Percentiles rank a stretch among this genome's conserved stretches.
These are phyloP conservation scores for Petrolisthes manimaculis DNA, from an alignment of 2,888 invertebrate species.

Conservation along the genomic window DNA sequence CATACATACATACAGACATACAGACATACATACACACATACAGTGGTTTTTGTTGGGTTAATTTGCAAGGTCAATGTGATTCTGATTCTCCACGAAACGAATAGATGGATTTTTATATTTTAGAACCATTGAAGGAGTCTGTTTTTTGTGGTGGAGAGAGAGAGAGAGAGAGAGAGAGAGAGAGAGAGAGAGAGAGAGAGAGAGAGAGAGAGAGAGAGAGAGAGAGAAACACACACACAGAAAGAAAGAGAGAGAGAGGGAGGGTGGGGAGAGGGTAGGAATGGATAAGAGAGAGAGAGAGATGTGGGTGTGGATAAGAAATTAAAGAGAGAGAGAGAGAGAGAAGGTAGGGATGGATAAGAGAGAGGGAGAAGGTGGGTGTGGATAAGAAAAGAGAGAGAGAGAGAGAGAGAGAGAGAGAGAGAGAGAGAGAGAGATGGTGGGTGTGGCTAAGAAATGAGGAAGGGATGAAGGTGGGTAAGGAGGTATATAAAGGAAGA, in stretches of 20 bases:
- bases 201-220: background rate
- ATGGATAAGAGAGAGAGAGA: background rate
- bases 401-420: constrained; percentile 12
- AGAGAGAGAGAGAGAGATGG: background rate
- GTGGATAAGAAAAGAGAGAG: background rate
- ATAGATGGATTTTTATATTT: too few relatives aligned
- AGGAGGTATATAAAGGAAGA: background rate
- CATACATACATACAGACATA: too few relatives aligned
- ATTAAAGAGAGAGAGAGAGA: background rate
- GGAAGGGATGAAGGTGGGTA: background rate
- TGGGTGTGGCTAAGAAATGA: background rate
- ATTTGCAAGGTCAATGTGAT: background rate
- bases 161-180: background rate
- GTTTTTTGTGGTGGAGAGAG: too few relatives aligned
- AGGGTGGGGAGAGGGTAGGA: background rate
- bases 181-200: background rate
- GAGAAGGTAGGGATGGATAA: background rate
- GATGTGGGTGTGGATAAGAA: background rate
- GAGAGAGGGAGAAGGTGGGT: background rate
- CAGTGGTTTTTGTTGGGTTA: too few relatives aligned
- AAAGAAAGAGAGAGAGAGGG: background rate
- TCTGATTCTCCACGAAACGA: background rate
- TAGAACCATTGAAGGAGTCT: too few relatives aligned
- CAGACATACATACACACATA: too few relatives aligned
- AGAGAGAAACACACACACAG: background rate